phyloP scores from a whole-genome alignment of 1,140 invertebrate genomes.

The Eciton burchellii region DNA sequence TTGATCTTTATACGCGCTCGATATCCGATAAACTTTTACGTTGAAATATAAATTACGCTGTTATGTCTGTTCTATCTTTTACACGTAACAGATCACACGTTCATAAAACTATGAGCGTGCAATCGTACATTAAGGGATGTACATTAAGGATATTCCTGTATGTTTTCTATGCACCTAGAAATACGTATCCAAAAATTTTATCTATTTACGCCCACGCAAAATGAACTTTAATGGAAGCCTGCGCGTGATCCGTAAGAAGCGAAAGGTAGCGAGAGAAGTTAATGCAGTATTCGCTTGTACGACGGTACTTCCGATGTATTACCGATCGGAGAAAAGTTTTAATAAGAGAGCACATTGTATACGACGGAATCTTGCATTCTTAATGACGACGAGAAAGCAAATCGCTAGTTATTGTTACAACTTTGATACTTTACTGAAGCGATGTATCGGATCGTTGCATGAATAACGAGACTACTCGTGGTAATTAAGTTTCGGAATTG shows the following conservation, averaged over 20 bases:
- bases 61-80: background rate
- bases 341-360: constrained; percentile 27
- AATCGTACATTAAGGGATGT: background rate
- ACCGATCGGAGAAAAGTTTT: constrained; percentile 48
- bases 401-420: constrained; percentile 35
- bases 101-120: background rate
- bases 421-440: constrained; percentile 25
- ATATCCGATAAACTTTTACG: background rate
- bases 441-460: constrained; percentile 1
- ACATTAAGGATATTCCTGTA: background rate
- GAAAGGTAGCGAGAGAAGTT: constrained; percentile 9
- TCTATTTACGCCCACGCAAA: constrained; percentile 1
- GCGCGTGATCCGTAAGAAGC: constrained; percentile 36
- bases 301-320: constrained; percentile 23
- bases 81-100: background rate
- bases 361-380: constrained; percentile 21
- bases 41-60: background rate
- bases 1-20: background rate
- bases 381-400: constrained; percentile 37
- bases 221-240: constrained; percentile 11
- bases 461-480: constrained; percentile 33
- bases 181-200: background rate
- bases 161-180: background rate
- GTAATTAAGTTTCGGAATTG: constrained; percentile 34
- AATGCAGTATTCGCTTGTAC: constrained; percentile 27